These are phyloP conservation scores for Vulpes ferrilata DNA, from an alignment of 2,113 vertebrate genomes.

Conservation along the genomic window DNA sequence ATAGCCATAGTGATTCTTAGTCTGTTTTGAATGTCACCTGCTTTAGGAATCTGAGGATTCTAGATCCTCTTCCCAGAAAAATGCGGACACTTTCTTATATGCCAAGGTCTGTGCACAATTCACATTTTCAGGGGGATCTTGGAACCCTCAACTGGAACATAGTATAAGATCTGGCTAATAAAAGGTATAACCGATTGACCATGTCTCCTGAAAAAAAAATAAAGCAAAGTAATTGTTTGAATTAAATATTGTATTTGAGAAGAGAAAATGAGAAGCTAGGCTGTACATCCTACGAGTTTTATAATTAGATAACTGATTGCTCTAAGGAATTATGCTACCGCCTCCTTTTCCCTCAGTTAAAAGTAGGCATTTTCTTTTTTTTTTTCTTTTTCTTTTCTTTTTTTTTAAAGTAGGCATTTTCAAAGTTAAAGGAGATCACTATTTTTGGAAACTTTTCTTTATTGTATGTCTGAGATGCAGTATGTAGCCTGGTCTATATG, in stretches of 20 bases:
- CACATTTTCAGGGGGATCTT: background rate
- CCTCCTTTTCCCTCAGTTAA: background rate
- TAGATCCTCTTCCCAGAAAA: background rate
- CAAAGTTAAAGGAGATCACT: background rate
- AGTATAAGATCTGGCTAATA: background rate
- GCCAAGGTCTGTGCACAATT: background rate
- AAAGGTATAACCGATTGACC: background rate
- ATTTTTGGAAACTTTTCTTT: background rate
- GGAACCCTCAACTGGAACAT: background rate
- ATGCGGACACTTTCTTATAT: background rate
- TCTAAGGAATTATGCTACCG: conserved; percentile 57
- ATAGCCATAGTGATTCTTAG: background rate
- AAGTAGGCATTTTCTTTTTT: background rate
- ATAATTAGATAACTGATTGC: conserved; percentile 73
- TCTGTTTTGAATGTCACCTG: background rate
- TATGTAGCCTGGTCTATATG: background rate
- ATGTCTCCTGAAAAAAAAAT: conserved; percentile 53
- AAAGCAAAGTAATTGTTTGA: conserved; percentile 47
- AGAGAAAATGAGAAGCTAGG: conserved; percentile 68
- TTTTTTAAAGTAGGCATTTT: background rate
- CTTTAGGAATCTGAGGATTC: background rate
- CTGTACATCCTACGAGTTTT: conserved; percentile 46
- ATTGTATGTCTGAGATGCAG: background rate
- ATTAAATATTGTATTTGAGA: conserved; percentile 64
- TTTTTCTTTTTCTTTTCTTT: no score